Evolutionary conservation across 2,888 invertebrate species (phyloP), one percentile per base, ranked within the genome.

Genomic region (Lobophora halterata): DNA sequence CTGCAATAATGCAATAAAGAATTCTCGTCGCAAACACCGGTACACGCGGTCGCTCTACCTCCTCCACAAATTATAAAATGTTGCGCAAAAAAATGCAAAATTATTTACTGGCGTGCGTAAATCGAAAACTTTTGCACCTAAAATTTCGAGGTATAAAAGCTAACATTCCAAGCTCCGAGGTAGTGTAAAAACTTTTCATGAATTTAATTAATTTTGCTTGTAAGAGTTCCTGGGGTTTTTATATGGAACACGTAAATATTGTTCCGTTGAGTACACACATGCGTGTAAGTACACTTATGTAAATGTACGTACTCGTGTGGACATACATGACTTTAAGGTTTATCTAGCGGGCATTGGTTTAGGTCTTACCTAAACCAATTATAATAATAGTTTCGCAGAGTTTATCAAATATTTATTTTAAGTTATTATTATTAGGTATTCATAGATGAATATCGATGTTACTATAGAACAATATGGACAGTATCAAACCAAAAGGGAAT

Each of bases 141-240:
- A 60, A 52, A 53, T 41, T 36, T 40, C 47, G 46, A 49, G 55
- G 54, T 31, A 32, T 48, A 51, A 46, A 58, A 52, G 54, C 47
- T 54, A 52, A 52, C 42, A 56, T 57, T 58, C 53, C 55, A 52
- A 49, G 54, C 58, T 50, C 46, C 49, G 44, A 37, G 51, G 51
- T 52, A 49, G 59, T 50, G 63, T 57, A 50, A 64, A 63, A 61
- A 58, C 45, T 56, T 65, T 60, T 47, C 58, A 60, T 52, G 57
- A 60, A 61, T 64, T 58, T 61, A 65, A 65, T 65, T 65, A 66
- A 64, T 61, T 46, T 61, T 44, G 46, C 55, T 52, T 50, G 57
- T 56, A 49, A 51, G 50, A 57, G 57, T 54, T 55, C 25, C 36
- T 40, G 44, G 32, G 43, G 42, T 61, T 62, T 64, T 57, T 48